Conservation (phyloP, 2,797 vertebrate species). For the Aratinga solstitialis region DNA sequence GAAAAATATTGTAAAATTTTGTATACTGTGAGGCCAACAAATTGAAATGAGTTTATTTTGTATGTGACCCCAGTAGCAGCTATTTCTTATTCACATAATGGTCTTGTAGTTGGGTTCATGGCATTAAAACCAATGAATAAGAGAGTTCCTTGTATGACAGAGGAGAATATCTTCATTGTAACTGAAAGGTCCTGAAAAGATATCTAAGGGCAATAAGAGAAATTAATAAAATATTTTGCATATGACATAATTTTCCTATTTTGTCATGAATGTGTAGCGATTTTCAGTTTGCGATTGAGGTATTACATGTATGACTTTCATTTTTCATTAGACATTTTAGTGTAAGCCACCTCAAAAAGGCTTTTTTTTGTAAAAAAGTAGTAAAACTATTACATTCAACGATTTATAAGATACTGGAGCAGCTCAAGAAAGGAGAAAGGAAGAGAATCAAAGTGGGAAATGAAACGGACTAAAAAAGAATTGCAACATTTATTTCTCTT, state of each 20-base stretch:
- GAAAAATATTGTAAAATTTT: background rate
- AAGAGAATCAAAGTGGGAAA: background rate
- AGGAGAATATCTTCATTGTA: constrained; percentile 8
- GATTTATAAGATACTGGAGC: background rate
- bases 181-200: background rate
- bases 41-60: background rate
- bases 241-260: background rate
- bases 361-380: background rate
- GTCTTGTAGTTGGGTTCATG: background rate
- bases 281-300: background rate
- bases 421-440: background rate
- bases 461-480: background rate
- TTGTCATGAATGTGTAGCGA: background rate
- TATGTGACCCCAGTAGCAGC: background rate
- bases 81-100: background rate
- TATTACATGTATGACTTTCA: background rate
- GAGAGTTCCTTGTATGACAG: background rate
- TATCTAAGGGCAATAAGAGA: background rate
- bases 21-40: background rate
- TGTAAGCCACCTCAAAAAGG: background rate
- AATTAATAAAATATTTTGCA: background rate
- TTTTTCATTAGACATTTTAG: background rate
- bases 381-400: background rate
- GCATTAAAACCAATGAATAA: background rate
- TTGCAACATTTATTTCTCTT: background rate